Percentiles rank a stretch among this genome's conserved stretches.
phyloP scores from a whole-genome alignment of 2,113 vertebrate species.

The Mirounga angustirostris region DNA sequence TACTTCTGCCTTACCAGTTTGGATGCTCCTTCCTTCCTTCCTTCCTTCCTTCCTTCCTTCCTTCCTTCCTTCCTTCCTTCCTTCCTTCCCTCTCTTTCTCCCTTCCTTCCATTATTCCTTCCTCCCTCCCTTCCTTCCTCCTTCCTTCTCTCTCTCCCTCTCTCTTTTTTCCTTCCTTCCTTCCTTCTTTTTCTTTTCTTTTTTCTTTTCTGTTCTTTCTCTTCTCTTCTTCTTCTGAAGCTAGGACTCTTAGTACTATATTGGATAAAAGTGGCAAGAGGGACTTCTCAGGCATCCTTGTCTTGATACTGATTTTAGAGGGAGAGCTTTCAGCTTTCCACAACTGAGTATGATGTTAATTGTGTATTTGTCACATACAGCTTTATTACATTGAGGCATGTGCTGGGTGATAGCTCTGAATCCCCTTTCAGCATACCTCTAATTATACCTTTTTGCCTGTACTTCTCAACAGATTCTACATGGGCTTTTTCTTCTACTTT shows the following conservation, averaged over 20 bases:
- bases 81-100: no score
- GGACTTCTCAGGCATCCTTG: neutral
- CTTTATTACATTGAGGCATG: neutral
- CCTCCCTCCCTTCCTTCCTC: neutral
- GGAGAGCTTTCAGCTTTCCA: neutral
- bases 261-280: neutral
- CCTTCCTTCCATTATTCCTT: rapidly evolving
- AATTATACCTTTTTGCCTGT: neutral
- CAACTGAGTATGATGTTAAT: neutral
- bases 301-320: neutral
- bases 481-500: neutral
- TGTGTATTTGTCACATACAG: neutral
- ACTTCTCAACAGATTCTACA: neutral
- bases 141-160: no score
- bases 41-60: rapidly evolving
- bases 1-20: neutral
- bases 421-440: neutral
- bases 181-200: no score
- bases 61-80: no score
- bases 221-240: neutral
- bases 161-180: no score
- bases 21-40: neutral
- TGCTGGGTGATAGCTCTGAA: neutral
- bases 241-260: neutral
- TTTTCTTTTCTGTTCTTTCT: neutral